Evolutionary conservation across 2,888 invertebrate species (phyloP), one percentile per base, ranked within the genome.

Genomic region (Volucella inflata): DNA sequence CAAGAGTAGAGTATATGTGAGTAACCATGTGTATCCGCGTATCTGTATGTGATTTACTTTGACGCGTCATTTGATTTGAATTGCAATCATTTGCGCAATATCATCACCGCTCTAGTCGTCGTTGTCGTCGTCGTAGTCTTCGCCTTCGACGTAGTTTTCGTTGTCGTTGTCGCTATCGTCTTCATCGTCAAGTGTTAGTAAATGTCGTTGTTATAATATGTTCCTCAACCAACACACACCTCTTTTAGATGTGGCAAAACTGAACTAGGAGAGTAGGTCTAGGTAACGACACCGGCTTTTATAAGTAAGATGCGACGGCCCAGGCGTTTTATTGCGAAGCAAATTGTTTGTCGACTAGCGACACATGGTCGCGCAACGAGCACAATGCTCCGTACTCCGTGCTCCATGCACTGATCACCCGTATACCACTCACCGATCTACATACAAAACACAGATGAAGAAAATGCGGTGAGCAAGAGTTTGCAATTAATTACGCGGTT

Each of bases 221-320:
- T 65, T 48, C 44, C 42, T 44, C 74, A 46, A 30, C 30, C 30
- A 30, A 30, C 57, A 44, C 81, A 65, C 82, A 78, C 78, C 71
- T 78, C 57, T 74, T 17, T 44, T 65, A 12, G 12, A 57, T 80
- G 79, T 71, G 80, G 48, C 75, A 79, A 84, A 84, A 80, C 38
- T 71, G 79, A 80, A 76, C 71, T 84, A 84, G 84, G 80, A 80
- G 84, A 84, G 84, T 84, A 84, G 84, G 84, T 84, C 84, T 84
- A 84, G 84, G 84, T 84, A 80, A 80, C 80, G 79, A 84, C 75
- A 76, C 75, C 84, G 79, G 75, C 84, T 78, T 83, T 59, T 65
- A 60, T 67, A 48, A 44, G 38, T 75, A 48, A 57, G 16, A 16
- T 48, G 40, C 40, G 6, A 38, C 50, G 30, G 57, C 17, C 65